Percentiles rank a stretch among this genome's conserved stretches.
These are phyloP conservation scores for Sacculina carcini DNA, from an alignment of 2,888 invertebrate genomes.

Conservation along the genomic window DNA sequence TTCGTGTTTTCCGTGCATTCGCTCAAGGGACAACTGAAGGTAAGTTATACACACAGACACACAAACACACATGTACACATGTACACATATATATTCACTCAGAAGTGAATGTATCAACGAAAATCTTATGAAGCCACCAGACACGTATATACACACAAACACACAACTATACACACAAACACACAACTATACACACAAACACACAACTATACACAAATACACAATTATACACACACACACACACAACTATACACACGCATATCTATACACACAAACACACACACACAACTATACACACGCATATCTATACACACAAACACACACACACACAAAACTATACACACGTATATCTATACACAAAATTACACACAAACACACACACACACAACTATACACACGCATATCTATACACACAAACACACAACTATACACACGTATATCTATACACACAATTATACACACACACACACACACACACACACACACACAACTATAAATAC, in stretches of 20 bases:
- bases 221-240: not conserved
- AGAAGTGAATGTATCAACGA: too few relatives aligned
- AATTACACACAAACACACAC: not conserved
- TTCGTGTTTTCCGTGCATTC: too few relatives aligned
- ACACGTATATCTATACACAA: too few relatives aligned
- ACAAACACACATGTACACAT: too few relatives aligned
- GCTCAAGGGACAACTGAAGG: too few relatives aligned
- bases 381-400: constrained; percentile 31
- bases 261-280: constrained; percentile 20
- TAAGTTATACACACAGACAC: too few relatives aligned
- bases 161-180: not conserved
- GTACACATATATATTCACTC: too few relatives aligned
- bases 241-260: constrained; percentile 26
- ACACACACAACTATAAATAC: not conserved
- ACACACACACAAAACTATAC: not conserved
- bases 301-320: constrained; percentile 22
- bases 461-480: constrained; percentile 16
- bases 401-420: not conserved
- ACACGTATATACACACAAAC: constrained; percentile 33
- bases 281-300: constrained; percentile 25
- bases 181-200: constrained; percentile 20
- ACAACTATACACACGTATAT: constrained; percentile 20
- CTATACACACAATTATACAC: constrained; percentile 17
- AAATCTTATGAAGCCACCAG: too few relatives aligned
- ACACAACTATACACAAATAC: not conserved